These are phyloP conservation scores for Diorhabda sublineata DNA, from an alignment of 1,140 invertebrate species.

Conservation along the genomic window DNA sequence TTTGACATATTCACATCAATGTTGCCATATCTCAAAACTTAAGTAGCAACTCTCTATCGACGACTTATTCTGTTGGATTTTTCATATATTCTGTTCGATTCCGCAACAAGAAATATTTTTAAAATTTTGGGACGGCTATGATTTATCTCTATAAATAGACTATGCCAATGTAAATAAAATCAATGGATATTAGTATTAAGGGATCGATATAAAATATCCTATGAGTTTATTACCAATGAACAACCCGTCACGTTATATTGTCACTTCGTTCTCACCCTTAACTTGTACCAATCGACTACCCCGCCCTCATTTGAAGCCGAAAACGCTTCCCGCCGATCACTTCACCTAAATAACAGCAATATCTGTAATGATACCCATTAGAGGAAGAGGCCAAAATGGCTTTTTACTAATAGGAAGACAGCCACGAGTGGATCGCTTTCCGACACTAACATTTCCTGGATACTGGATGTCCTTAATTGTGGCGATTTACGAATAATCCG, in stretches of 20 bases:
- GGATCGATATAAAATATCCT: too few relatives aligned
- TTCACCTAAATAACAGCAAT: constrained; percentile 13
- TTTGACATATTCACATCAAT: too few relatives aligned
- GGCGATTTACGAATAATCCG: constrained; percentile 9
- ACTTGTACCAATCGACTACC: background rate
- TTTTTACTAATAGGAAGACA: constrained; percentile 12
- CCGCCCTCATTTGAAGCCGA: background rate
- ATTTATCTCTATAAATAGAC: too few relatives aligned
- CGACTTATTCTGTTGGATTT: too few relatives aligned
- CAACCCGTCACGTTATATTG: background rate
- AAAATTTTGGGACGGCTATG: too few relatives aligned
- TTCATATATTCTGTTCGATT: too few relatives aligned
- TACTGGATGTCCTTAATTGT: constrained; percentile 14
- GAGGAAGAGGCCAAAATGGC: constrained; percentile 11
- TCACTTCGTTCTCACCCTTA: background rate
- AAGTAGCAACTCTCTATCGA: too few relatives aligned
- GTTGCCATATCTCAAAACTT: too few relatives aligned
- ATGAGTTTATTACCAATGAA: too few relatives aligned
- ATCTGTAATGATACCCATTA: constrained; percentile 10
- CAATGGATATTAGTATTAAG: too few relatives aligned
- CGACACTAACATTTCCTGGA: constrained; percentile 7
- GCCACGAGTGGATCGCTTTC: constrained; percentile 11
- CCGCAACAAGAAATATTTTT: too few relatives aligned
- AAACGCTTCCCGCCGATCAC: constrained; percentile 1
- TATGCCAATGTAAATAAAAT: too few relatives aligned